A percentile compares a stretch with the other conserved stretches of the same genome.
Conservation (phyloP, 2,888 invertebrate species). For the Cephus pygmeus region DNA sequence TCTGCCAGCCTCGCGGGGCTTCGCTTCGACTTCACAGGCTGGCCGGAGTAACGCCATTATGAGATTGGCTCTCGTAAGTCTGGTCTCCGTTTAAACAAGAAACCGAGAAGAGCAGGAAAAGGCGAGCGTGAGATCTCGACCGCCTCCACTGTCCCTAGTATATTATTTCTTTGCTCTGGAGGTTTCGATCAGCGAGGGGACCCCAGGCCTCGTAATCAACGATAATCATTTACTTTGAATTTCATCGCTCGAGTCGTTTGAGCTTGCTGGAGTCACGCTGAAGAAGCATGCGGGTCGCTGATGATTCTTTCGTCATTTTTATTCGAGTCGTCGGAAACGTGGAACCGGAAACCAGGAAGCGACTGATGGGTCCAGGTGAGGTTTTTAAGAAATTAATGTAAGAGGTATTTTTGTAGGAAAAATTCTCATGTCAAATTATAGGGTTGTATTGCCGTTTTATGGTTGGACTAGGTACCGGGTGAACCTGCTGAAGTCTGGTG, state of each 20-base stretch:
- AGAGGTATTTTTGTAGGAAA: not conserved
- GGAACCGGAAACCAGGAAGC: not conserved
- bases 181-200: not conserved
- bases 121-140: constrained; percentile 48
- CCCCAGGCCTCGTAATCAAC: not conserved
- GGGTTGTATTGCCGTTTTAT: too few relatives aligned
- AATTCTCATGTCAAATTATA: not conserved
- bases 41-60: not conserved
- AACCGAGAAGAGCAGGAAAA: constrained; percentile 14
- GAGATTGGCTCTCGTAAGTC: constrained; percentile 25
- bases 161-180: not conserved
- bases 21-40: not conserved
- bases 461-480: not conserved
- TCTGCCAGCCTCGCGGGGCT: constrained; percentile 16
- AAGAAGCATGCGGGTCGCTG: not conserved
- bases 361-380: not conserved
- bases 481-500: not conserved
- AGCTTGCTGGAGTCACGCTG: not conserved
- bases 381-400: not conserved
- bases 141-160: constrained; percentile 1
- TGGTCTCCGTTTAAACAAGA: not conserved
- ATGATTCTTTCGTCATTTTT: not conserved
- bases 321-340: not conserved
- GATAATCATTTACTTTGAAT: constrained; percentile 1
- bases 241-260: not conserved